Evolutionary conservation across 2,113 vertebrate genomes (phyloP), one percentile per base, ranked within the genome.

Genomic region (Natator depressus): DNA sequence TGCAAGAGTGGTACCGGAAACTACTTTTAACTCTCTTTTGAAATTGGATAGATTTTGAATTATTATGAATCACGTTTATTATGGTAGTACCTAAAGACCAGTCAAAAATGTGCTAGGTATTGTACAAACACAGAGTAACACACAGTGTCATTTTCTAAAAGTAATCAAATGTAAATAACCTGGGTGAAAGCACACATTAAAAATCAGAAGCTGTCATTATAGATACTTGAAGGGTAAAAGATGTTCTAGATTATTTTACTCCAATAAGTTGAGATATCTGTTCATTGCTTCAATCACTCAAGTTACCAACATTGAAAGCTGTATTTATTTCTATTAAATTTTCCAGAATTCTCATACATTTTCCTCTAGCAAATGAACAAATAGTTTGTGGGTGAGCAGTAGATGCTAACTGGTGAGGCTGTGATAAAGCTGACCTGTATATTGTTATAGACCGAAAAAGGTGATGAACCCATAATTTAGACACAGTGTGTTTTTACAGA

Each of bases 391-490:
- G 35, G 42, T 51, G 49, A 80, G 47, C 19, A n/a, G 17, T 38
- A 46, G 62, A 5, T 91, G 59, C 49, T 9, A 38, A 11, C 35
- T 57, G 7, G 35, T 10, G 46, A 51, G 25, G 42, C 29, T 85
- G 47, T 47, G 57, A 6, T 35, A 25, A 50, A 51, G 42, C 27
- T 53, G 69, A 24, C 3, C 10, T 42, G 55, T 57, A n/a, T 69
- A 0, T 0, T 46, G 0, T 8, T 29, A 29, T 6, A 47, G 31
- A n/a, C 72, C 46, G 24, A 46, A 76, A 42, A 46, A 13, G 10
- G 42, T 14, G 46, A 22, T 53, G 25, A 82, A 17, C 38, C 31
- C 8, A 3, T 50, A 38, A 14, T 54, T 53, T 65, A 59, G 80
- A 76, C 65, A 16, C 16, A 7, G 11, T 3, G 27, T 50, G 10